phyloP scores from a whole-genome alignment of 2,797 vertebrate genomes.

The Dipus sagitta region DNA sequence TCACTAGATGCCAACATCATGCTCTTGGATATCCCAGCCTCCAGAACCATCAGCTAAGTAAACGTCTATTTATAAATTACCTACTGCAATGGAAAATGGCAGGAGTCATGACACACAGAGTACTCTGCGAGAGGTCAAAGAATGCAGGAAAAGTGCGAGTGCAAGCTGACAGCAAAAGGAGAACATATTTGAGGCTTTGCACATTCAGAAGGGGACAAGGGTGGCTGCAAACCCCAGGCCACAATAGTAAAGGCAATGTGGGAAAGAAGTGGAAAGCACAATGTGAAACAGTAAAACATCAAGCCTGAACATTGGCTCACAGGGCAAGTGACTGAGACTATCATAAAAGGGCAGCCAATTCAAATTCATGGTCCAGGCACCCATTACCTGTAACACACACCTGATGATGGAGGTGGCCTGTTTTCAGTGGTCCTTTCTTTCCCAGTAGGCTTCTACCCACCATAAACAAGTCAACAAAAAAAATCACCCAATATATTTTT shows the following conservation, averaged over 20 bases:
- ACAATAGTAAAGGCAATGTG: not conserved
- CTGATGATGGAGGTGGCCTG: rapidly evolving
- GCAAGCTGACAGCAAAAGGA: not conserved
- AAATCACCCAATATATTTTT: not conserved
- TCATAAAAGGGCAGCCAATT: not conserved
- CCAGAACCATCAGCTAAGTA: not conserved
- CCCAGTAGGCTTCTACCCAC: rapidly evolving
- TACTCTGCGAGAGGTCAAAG: not conserved
- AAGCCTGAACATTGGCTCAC: not conserved
- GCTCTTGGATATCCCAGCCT: not conserved
- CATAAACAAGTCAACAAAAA: not conserved
- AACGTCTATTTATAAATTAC: not conserved
- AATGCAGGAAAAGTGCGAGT: not conserved
- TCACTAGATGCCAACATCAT: not conserved
- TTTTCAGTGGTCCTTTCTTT: not conserved
- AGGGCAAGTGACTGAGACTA: not conserved
- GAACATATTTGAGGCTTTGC: not conserved
- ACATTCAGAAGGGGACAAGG: not conserved
- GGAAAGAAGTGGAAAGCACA: not conserved
- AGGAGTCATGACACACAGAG: not conserved
- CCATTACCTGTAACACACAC: too few relatives aligned
- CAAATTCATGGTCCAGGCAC: not conserved
- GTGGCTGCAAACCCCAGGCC: too few relatives aligned
- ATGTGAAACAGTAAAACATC: too few relatives aligned
- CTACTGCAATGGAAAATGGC: not conserved